Evolutionary conservation across 2,888 invertebrate genomes (phyloP).

Genomic region (Anticlea derivata): DNA sequence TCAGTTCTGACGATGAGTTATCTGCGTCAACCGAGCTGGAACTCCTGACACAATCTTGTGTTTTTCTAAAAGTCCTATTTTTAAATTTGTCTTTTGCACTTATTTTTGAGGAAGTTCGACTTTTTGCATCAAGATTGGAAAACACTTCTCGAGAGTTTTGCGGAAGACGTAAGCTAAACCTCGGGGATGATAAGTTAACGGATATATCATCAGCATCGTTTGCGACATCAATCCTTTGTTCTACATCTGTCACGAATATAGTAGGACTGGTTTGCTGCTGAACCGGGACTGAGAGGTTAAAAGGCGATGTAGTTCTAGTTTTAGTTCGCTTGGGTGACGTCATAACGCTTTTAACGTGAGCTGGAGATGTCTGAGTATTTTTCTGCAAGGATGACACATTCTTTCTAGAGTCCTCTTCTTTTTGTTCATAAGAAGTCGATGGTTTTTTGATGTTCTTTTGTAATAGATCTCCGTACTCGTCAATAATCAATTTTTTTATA

Average conservation of each 20-base stretch:
- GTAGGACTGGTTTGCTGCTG: slow-evolving; percentile 71
- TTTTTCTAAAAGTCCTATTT: slow-evolving; percentile 39
- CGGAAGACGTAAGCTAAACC: slow-evolving; percentile 71
- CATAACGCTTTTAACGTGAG: slow-evolving; percentile 71
- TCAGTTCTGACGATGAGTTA: slow-evolving; percentile 70
- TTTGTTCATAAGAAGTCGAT: slow-evolving; percentile 56
- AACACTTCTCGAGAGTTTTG: slow-evolving; percentile 63
- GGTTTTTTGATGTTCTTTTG: slow-evolving; percentile 67
- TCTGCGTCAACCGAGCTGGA: slow-evolving; percentile 70
- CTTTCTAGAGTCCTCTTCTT: slow-evolving; percentile 38
- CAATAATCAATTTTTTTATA: slow-evolving; percentile 70
- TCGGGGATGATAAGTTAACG: slow-evolving; percentile 71
- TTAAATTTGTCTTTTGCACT: slow-evolving; percentile 25
- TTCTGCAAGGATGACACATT: slow-evolving; percentile 64
- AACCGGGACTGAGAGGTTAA: slow-evolving; percentile 50
- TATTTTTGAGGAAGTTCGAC: slow-evolving; percentile 34
- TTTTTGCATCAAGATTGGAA: slow-evolving; percentile 54
- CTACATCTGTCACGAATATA: slow-evolving; percentile 48
- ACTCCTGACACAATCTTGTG: slow-evolving; percentile 51
- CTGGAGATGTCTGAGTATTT: slow-evolving; percentile 77
- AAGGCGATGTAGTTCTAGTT: slow-evolving; percentile 74
- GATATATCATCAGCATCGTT: slow-evolving; percentile 63
- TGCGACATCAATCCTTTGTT: slow-evolving; percentile 45
- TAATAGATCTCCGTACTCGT: slow-evolving; percentile 72
- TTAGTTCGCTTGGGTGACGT: slow-evolving; percentile 74